These are phyloP conservation scores for Gephyroberyx darwinii DNA, from an alignment of 2,797 vertebrate genomes.

Conservation along the genomic window DNA sequence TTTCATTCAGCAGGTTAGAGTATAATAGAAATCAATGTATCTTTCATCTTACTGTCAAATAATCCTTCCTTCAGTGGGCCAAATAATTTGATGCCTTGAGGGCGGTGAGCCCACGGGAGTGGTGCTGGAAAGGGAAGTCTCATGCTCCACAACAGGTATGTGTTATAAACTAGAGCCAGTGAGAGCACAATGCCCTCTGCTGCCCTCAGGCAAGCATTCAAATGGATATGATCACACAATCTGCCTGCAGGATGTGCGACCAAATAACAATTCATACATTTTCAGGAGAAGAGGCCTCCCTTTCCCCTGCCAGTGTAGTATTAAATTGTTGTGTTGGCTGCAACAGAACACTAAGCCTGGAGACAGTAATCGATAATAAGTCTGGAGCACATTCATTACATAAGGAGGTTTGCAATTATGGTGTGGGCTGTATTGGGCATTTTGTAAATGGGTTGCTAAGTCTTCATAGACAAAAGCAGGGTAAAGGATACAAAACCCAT, in stretches of 20 bases:
- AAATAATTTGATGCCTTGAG: not conserved
- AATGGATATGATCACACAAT: conserved; percentile 23
- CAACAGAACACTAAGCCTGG: conserved; percentile 1
- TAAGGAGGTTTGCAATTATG: not conserved
- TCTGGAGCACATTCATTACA: not conserved
- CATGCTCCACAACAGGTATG: not conserved
- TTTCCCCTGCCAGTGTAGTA: not conserved
- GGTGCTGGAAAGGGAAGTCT: not conserved
- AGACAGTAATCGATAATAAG: not conserved
- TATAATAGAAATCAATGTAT: not conserved
- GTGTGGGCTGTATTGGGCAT: not conserved
- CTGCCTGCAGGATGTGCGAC: conserved; percentile 7
- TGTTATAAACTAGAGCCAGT: not conserved
- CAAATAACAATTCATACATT: not conserved
- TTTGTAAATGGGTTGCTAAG: not conserved
- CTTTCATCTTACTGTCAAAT: conserved; percentile 8
- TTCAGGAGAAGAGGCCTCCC: not conserved
- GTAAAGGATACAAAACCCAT: not conserved
- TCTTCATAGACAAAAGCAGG: not conserved
- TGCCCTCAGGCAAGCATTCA: conserved; percentile 26
- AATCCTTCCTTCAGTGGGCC: not conserved
- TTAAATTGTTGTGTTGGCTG: not conserved
- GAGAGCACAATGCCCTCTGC: not conserved
- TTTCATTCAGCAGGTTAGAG: not conserved
- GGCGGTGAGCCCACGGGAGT: not conserved